These are phyloP conservation scores for Drosophila ironensis DNA, from an alignment of 1,140 invertebrate species.

Conservation along the genomic window DNA sequence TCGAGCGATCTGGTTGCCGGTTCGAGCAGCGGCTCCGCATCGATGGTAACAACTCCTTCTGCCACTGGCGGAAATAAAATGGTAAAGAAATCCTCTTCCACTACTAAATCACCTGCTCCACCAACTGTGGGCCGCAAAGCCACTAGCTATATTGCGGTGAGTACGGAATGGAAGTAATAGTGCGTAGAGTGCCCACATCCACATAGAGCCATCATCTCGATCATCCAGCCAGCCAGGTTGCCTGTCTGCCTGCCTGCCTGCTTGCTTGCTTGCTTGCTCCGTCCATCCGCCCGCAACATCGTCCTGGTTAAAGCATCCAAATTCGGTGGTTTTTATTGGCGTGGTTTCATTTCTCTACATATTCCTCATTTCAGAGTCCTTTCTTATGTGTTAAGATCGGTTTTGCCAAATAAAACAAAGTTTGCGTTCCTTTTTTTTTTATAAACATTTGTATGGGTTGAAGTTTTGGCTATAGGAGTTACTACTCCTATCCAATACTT, in stretches of 20 bases:
- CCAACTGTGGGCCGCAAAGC: constrained; percentile 85
- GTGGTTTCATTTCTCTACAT: too few relatives aligned
- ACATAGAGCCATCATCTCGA: not conserved
- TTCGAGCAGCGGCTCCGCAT: constrained; percentile 10
- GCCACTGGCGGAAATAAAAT: constrained; percentile 53
- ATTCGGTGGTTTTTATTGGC: too few relatives aligned
- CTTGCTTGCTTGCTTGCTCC: not conserved
- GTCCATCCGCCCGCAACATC: not conserved
- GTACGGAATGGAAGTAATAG: constrained; percentile 76
- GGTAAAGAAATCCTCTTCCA: constrained; percentile 78
- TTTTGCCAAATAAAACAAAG: too few relatives aligned
- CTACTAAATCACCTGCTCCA: constrained; percentile 82
- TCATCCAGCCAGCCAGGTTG: constrained; percentile 21
- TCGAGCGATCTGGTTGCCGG: constrained; percentile 43
- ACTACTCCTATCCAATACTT: too few relatives aligned
- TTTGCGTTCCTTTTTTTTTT: too few relatives aligned
- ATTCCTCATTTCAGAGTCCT: too few relatives aligned
- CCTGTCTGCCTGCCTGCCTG: not conserved
- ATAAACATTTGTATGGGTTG: too few relatives aligned
- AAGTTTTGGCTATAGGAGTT: too few relatives aligned
- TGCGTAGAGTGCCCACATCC: constrained; percentile 59
- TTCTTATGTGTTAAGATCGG: too few relatives aligned
- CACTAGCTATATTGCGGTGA: constrained; percentile 85
- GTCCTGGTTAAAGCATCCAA: too few relatives aligned
- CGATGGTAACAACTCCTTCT: constrained; percentile 50